Evolutionary conservation across 2,113 vertebrate genomes (phyloP), one percentile per base, ranked within the genome.

Genomic region (Anoplopoma fimbria): DNA sequence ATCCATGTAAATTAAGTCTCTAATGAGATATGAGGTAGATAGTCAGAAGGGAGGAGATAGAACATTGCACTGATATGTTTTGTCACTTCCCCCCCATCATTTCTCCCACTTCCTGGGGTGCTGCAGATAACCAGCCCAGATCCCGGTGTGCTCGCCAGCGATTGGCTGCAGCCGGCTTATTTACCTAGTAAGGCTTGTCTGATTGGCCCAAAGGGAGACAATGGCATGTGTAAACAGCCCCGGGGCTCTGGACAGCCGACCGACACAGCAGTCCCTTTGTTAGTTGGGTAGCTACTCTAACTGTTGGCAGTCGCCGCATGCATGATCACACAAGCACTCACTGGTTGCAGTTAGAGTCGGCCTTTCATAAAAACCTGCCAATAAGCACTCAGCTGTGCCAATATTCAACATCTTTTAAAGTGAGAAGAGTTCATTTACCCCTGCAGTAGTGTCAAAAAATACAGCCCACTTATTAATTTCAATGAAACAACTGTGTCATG

Each of bases 171-270:
- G 73, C 76, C 25, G 57, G 71, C 57, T 72, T 89, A 92, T 93
- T 93, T 91, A 92, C 81, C 88, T 87, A 92, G 91, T 86, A 87
- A 77, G 77, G 83, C 77, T 91, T 84, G 86, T 93, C 91, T 86
- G 88, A 94, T 92, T 92, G 92, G 92, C 89, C 87, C 23, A 3
- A 55, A 34, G 31, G 85, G 85, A 90, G 76, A 89, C 91, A 93
- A 91, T 89, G 88, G 87, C 77, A 88, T 86, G 83, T 87, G 81
- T 84, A 92, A 92, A 93, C 87, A 93, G 79, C 87, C 84, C 78
- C 45, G 12, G 76, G 88, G 91, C 87, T 86, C 71, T 77, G 88
- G 85, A 84, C 90, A 86, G 82, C 77, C 69, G 65, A 85, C 86
- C 76, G 29, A 90, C 90, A 91, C 88, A 91, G 89, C 85, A 81